These are phyloP conservation scores for Apomyelois bistriatella DNA, from an alignment of 2,888 invertebrate species.

Conservation along the genomic window DNA sequence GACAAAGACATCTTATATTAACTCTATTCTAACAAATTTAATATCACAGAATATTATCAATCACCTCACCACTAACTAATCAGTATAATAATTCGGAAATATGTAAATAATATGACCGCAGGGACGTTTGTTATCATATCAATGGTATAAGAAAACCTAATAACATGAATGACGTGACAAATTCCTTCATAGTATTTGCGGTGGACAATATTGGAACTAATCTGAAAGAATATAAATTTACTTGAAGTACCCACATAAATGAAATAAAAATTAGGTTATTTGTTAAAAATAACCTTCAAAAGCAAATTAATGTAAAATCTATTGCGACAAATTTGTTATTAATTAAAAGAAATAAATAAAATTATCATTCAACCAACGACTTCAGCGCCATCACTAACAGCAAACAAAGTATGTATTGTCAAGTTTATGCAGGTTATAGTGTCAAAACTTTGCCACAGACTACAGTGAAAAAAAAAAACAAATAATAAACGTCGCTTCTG, in stretches of 20 bases:
- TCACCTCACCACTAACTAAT: not conserved
- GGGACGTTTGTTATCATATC: conserved; percentile 13
- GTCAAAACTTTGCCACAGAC: not conserved
- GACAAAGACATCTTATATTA: conserved; percentile 81
- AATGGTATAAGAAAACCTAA: conserved; percentile 8
- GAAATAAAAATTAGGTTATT: not conserved
- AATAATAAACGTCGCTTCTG: not conserved
- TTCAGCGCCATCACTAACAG: conserved; percentile 7
- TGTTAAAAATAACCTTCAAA: not conserved
- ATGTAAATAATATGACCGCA: conserved; percentile 13
- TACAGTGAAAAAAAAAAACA: not conserved
- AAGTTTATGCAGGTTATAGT: not conserved
- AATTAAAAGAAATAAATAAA: not conserved
- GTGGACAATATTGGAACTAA: conserved; percentile 14
- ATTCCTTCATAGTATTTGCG: not conserved
- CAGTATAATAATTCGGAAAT: not conserved
- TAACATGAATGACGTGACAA: conserved; percentile 1
- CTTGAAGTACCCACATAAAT: not conserved
- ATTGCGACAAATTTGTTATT: too few species aligned
- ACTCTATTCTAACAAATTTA: not conserved
- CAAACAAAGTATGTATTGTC: not conserved
- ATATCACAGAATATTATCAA: not conserved
- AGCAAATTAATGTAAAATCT: not conserved
- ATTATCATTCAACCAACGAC: not conserved
- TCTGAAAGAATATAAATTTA: not conserved